Percentiles rank a stretch among this genome's conserved stretches.
These are phyloP conservation scores for Mythimna albipuncta DNA, from an alignment of 2,888 invertebrate genomes.

Conservation along the genomic window DNA sequence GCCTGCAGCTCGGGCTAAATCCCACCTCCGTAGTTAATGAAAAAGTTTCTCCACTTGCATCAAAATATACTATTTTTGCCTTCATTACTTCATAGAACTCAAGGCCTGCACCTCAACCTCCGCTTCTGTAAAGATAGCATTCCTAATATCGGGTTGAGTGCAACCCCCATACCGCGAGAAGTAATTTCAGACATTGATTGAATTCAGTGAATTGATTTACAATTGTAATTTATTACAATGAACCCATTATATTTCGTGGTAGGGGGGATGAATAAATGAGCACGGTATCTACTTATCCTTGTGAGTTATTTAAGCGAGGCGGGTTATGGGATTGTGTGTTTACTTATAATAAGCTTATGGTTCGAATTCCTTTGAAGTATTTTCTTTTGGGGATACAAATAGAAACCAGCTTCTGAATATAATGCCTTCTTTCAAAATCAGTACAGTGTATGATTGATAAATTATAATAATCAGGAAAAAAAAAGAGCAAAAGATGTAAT, in stretches of 20 bases:
- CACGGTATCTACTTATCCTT: constrained; percentile 37
- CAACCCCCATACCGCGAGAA: constrained; percentile 22
- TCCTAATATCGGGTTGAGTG: constrained; percentile 11
- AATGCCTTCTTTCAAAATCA: constrained; percentile 7
- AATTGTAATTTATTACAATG: constrained; percentile 64
- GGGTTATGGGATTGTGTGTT: constrained; percentile 31
- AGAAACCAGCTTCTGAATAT: constrained; percentile 1
- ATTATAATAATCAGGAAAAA: neutral
- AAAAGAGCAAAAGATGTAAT: neutral
- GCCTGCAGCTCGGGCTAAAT: no score
- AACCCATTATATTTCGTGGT: constrained; percentile 51
- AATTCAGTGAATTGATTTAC: constrained; percentile 59
- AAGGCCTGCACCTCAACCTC: neutral
- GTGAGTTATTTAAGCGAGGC: constrained; percentile 23
- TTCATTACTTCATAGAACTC: neutral
- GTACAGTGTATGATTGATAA: constrained; percentile 2
- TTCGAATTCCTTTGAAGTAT: constrained; percentile 16
- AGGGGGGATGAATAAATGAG: constrained; percentile 46
- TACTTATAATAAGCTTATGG: neutral
- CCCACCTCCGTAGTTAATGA: no score
- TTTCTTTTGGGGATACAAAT: neutral
- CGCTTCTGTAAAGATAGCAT: neutral
- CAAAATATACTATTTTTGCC: no score
- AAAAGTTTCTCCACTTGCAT: no score
- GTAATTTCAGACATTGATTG: constrained; percentile 54